Conservation (phyloP, 2,113 vertebrate species). For the Neolamprologus falcicula region DNA sequence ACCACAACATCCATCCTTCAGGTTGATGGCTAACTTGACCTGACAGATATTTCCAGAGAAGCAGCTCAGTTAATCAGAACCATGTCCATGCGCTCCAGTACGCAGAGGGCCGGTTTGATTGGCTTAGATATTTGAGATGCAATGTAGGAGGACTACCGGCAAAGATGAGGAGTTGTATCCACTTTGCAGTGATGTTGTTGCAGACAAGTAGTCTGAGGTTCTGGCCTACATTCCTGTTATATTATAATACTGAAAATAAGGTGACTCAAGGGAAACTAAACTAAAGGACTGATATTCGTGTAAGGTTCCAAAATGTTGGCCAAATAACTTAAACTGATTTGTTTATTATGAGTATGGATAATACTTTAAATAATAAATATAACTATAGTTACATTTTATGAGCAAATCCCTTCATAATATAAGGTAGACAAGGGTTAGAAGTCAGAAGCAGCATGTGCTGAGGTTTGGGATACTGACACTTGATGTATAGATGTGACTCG, state of each 20-base stretch:
- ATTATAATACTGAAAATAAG: background rate
- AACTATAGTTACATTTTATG: background rate
- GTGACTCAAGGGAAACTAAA: background rate
- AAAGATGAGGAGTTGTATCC: background rate
- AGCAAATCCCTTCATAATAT: background rate
- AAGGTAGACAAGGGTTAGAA: background rate
- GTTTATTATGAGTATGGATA: background rate
- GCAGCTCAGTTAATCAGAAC: background rate
- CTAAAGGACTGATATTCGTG: background rate
- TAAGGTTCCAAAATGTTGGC: background rate
- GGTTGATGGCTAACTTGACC: constrained; percentile 3
- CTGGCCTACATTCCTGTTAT: constrained; percentile 15
- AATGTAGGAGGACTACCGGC: background rate
- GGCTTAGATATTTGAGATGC: background rate
- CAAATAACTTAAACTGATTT: background rate
- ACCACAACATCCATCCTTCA: background rate
- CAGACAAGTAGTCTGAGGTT: background rate
- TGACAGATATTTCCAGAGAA: constrained; percentile 15
- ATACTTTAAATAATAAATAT: background rate
- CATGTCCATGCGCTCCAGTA: background rate
- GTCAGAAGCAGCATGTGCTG: background rate
- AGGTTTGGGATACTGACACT: background rate
- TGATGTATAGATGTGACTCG: background rate
- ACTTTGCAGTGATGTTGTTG: background rate
- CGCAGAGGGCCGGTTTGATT: background rate